These are phyloP conservation scores for Pleuronectes platessa DNA, from an alignment of 2,113 vertebrate species.

Conservation along the genomic window DNA sequence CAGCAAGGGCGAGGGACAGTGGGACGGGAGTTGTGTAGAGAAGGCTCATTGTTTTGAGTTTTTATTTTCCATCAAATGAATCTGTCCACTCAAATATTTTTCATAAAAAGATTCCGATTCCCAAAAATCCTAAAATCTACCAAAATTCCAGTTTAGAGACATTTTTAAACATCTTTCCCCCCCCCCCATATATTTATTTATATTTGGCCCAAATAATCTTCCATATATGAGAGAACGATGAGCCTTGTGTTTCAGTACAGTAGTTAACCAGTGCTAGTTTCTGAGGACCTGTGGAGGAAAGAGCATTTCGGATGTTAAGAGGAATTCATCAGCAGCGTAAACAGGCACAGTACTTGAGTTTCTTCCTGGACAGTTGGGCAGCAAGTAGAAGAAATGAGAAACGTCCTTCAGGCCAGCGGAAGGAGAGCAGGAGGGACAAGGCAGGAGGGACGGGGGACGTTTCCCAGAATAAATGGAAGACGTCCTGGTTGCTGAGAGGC, in stretches of 20 bases:
- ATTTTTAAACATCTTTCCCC: too few relatives aligned
- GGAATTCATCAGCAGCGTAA: constrained; percentile 47
- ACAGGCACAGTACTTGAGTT: constrained; percentile 61
- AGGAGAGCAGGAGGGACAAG: constrained; percentile 47
- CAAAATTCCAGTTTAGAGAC: too few relatives aligned
- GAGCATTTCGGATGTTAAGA: constrained; percentile 3
- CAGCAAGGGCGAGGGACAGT: neutral
- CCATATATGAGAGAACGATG: constrained; percentile 2
- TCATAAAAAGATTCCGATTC: too few relatives aligned
- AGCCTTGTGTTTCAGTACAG: neutral
- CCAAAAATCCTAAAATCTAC: too few relatives aligned
- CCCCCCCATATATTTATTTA: too few relatives aligned
- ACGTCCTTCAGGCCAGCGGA: constrained; percentile 21
- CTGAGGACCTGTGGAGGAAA: neutral
- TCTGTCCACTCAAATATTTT: too few relatives aligned
- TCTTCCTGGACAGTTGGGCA: constrained; percentile 11
- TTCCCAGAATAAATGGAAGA: constrained; percentile 67
- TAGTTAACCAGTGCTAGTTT: neutral
- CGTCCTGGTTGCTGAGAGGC: constrained; percentile 42
- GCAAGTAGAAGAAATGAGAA: neutral
- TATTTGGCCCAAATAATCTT: too few relatives aligned
- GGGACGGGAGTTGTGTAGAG: neutral
- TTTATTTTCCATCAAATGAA: too few relatives aligned
- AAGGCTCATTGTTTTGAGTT: constrained; percentile 21
- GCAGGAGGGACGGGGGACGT: constrained; percentile 46